Conservation (phyloP, 2,797 vertebrate species). For the Aratinga solstitialis region DNA sequence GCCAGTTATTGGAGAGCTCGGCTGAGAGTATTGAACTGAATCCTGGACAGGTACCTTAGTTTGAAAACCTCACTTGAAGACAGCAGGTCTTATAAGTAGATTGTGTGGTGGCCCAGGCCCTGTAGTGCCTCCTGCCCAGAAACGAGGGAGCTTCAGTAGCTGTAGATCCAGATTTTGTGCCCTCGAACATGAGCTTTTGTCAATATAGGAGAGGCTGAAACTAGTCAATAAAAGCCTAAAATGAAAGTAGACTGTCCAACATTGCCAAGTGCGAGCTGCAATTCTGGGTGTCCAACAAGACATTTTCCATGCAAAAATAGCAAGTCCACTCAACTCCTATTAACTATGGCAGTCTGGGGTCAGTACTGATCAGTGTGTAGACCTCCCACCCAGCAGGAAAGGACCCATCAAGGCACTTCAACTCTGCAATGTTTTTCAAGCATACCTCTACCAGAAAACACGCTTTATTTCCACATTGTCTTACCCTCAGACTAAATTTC, state of each 20-base stretch:
- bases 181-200: background rate
- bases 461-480: background rate
- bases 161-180: background rate
- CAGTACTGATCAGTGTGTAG: background rate
- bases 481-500: background rate
- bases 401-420: background rate
- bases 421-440: background rate
- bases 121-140: background rate
- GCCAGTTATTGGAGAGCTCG: background rate
- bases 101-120: background rate
- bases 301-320: background rate
- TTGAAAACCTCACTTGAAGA: background rate
- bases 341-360: background rate
- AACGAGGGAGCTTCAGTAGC: background rate
- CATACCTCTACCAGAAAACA: background rate
- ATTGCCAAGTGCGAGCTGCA: background rate
- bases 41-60: background rate
- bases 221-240: background rate
- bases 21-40: background rate
- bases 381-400: background rate
- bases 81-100: background rate
- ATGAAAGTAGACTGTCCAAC: background rate
- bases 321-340: background rate
- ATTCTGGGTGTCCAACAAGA: background rate
- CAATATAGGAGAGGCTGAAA: background rate